A percentile compares a stretch with the other conserved stretches of the same genome.
Evolutionary conservation across 2,797 vertebrate species (phyloP).

Genomic region (Eleutherodactylus coqui): DNA sequence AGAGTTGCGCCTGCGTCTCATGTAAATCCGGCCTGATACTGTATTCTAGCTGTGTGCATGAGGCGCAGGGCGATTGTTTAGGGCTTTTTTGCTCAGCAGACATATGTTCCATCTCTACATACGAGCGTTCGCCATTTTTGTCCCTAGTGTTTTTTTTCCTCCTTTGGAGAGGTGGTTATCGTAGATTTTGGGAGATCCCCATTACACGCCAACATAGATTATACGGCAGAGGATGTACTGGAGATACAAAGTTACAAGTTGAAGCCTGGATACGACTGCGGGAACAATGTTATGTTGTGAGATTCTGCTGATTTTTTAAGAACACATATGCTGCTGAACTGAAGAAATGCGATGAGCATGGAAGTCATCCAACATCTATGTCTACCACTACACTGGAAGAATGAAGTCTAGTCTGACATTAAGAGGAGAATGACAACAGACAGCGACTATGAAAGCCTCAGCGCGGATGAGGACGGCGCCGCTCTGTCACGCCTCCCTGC

Average conservation of each 20-base stretch:
- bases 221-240: neutral
- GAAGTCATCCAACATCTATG: slow-evolving; percentile 58
- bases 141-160: too few species aligned
- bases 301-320: slow-evolving; percentile 44
- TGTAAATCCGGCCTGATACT: too few species aligned
- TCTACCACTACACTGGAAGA: slow-evolving; percentile 59
- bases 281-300: slow-evolving; percentile 44
- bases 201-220: too few species aligned
- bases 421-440: slow-evolving; percentile 41
- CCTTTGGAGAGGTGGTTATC: too few species aligned
- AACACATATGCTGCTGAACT: slow-evolving; percentile 57
- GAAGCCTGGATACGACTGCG: neutral
- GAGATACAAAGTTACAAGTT: neutral
- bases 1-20: too few species aligned
- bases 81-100: too few species aligned
- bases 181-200: too few species aligned
- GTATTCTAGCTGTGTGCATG: too few species aligned
- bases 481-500: neutral
- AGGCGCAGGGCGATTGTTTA: too few species aligned
- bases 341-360: slow-evolving; percentile 41
- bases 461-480: neutral
- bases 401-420: slow-evolving; percentile 55
- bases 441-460: neutral
- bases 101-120: too few species aligned
- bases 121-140: too few species aligned